Conservation (phyloP, 2,888 invertebrate genomes). For the Coelopa pilipes region DNA sequence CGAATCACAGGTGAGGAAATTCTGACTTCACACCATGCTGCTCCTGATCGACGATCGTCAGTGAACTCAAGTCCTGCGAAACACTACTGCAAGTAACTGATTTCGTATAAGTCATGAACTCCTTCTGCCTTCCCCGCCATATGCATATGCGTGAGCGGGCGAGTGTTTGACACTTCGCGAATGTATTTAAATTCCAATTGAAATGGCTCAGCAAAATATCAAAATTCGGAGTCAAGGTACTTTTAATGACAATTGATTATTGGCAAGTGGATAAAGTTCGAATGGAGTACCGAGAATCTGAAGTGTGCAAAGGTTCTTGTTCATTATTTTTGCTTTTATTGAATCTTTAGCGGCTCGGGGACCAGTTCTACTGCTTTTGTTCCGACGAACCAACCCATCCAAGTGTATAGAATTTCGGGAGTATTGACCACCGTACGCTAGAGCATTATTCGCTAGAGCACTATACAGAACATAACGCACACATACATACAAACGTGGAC, state of each 20-base stretch:
- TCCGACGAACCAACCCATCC: slow-evolving; percentile 48
- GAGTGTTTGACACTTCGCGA: slow-evolving; percentile 23
- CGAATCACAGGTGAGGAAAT: too few relatives aligned
- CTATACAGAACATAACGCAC: neutral
- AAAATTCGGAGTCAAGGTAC: slow-evolving; percentile 60
- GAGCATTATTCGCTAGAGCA: slow-evolving; percentile 33
- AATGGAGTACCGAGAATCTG: slow-evolving; percentile 53
- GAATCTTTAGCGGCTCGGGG: slow-evolving; percentile 7
- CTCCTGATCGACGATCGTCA: too few relatives aligned
- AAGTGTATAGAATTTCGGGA: slow-evolving; percentile 57
- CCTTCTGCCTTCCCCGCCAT: too few relatives aligned
- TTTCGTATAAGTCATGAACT: too few relatives aligned
- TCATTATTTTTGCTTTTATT: slow-evolving; percentile 10
- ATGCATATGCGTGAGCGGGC: neutral
- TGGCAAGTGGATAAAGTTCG: slow-evolving; percentile 63
- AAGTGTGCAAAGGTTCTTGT: slow-evolving; percentile 46
- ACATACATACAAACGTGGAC: neutral
- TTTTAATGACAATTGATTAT: slow-evolving; percentile 65
- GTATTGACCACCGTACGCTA: slow-evolving; percentile 58
- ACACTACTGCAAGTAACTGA: too few relatives aligned
- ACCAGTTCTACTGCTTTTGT: slow-evolving; percentile 58
- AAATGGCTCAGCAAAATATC: slow-evolving; percentile 39
- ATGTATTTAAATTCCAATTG: too few relatives aligned
- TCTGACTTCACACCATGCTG: too few relatives aligned
- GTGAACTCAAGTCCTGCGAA: too few relatives aligned